Percentiles rank a stretch among this genome's conserved stretches.
These are phyloP conservation scores for Strigamia crassipes DNA, from an alignment of 2,888 invertebrate species.

Conservation along the genomic window DNA sequence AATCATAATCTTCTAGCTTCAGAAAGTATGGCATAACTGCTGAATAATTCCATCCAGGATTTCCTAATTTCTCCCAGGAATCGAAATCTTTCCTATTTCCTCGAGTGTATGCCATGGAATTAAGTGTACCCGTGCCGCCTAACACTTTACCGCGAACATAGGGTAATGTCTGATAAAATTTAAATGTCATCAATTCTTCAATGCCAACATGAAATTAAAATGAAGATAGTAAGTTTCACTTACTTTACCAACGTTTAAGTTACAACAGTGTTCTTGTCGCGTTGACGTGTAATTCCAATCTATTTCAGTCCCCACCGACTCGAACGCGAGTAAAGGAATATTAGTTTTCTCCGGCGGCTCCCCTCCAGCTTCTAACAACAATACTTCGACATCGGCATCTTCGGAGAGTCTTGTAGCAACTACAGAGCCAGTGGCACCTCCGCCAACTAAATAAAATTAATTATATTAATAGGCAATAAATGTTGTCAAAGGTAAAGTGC, in stretches of 20 bases:
- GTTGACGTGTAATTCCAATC: conserved; percentile 18
- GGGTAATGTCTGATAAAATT: not conserved
- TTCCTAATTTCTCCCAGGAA: not conserved
- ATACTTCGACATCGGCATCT: not conserved
- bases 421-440: not conserved
- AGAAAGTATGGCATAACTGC: conserved; percentile 18
- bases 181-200: no score
- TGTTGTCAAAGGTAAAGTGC: no score
- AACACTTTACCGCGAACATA: conserved; percentile 1
- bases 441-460: not conserved
- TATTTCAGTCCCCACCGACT: not conserved
- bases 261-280: conserved; percentile 13
- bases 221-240: not conserved
- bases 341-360: not conserved
- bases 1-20: conserved; percentile 6
- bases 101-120: not conserved
- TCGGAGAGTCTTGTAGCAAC: conserved; percentile 17
- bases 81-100: conserved; percentile 33
- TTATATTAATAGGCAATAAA: no score
- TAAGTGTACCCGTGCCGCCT: conserved; percentile 6
- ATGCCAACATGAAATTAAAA: no score
- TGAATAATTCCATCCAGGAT: conserved; percentile 14
- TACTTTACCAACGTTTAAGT: not conserved
- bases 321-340: not conserved
- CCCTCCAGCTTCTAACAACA: conserved; percentile 26